Percentiles rank a stretch among this genome's conserved stretches.
Evolutionary conservation across 2,888 invertebrate species (phyloP).

Genomic region (Hyposoter dolosus): DNA sequence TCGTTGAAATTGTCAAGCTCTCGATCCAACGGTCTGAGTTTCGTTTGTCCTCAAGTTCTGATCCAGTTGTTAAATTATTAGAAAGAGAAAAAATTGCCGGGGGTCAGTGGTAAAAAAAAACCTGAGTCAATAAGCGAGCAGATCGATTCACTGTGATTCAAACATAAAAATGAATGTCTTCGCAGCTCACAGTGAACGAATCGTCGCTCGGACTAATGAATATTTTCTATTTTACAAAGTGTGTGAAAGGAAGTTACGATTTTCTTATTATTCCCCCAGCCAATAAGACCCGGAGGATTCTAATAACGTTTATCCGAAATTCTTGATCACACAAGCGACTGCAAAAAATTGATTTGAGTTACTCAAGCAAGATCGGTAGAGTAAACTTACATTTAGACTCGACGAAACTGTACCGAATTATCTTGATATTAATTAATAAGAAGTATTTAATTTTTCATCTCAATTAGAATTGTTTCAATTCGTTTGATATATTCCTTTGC

Average conservation of each 20-base stretch:
- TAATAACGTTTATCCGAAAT: background rate
- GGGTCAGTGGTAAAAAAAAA: background rate
- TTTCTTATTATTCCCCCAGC: background rate
- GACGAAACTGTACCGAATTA: background rate
- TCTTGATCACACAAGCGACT: background rate
- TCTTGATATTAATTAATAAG: background rate
- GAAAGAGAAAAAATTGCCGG: background rate
- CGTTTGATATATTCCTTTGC: conserved; percentile 3
- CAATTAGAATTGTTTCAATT: background rate
- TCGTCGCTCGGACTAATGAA: conserved; percentile 42
- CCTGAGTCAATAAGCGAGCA: background rate
- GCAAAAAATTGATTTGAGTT: background rate
- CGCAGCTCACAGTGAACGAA: background rate
- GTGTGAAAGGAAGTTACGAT: background rate
- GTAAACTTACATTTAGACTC: background rate
- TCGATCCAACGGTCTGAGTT: background rate
- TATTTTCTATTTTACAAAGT: conserved; percentile 24
- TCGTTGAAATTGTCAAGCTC: background rate
- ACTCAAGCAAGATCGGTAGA: too few species aligned
- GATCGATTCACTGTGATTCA: background rate
- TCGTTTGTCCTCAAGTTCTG: background rate
- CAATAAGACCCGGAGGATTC: background rate
- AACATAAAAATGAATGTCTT: conserved; percentile 4
- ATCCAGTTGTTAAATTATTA: background rate
- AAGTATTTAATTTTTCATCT: background rate